Base-by-base conservation (phyloP, 2,888 invertebrate species). In the Actias luna region DNA sequence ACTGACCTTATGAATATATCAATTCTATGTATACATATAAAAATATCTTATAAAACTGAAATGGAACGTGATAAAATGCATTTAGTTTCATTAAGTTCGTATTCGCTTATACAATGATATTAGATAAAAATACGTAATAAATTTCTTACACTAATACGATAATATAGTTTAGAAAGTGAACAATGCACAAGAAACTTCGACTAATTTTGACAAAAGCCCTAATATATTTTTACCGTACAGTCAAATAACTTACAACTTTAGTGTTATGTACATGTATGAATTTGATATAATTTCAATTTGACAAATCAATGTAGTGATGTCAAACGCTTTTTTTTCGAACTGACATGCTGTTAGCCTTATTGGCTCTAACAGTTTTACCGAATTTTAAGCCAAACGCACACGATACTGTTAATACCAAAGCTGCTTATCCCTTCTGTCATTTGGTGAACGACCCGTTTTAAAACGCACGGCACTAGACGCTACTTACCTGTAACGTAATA, bases 41-140 rank as follows among this genome's bases (percentile, higher is more conserved):
- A 36, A 36, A 4, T 50, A 50, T 25, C 22, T 50, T 50, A 50
- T 50, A 25, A 22, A 50, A 50, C 18, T 22, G 8, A 52, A 52
- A 27, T 16, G 2, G 14, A 8, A 7, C 29, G 22, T 46, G 18
- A 46, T 46, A 80, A 16, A 55, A 73, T 81, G 22, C 78, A 79
- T 58, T 83, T 69, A 80, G 60, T n/a, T 39, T 29, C 18, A 50
- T 18, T 29, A 33, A 59, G 22, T 63, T 68, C 55, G 29, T 55
- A 29, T 55, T 55, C 14, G 55, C 55, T 55, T 55, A 55, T 29
- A n/a, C 55, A 55, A 55, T 16, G 8, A 27, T 29, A 52, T 29
- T 52, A 52, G 52, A 12, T 52, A 27, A 52, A 27, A n/a, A n/a
- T 5, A 27, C 2, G 29, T 27, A 27, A 5, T 29, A 0, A 29